A percentile compares a stretch with the other conserved stretches of the same genome.
Conservation (phyloP, 2,888 invertebrate species). For the Pristionchus maxplancki region DNA sequence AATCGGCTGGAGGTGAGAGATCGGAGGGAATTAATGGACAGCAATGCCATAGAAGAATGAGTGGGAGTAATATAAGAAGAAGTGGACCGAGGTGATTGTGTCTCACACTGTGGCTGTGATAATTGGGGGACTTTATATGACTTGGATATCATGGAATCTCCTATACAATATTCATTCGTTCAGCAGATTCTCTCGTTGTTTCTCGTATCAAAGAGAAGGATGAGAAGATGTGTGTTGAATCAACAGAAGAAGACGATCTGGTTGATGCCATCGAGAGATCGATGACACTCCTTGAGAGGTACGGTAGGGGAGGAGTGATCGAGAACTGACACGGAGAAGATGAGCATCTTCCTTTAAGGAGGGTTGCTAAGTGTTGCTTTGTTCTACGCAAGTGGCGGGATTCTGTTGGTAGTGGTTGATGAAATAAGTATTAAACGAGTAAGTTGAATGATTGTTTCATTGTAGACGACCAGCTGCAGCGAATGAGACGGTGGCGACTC, state of each 20-base stretch:
- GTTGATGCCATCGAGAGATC: neutral
- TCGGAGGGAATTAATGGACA: too few relatives aligned
- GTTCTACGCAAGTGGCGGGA: too few relatives aligned
- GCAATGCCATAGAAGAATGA: too few relatives aligned
- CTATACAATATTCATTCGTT: neutral
- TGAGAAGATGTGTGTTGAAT: neutral
- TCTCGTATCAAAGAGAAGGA: neutral
- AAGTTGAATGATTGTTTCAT: neutral
- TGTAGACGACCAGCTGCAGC: neutral
- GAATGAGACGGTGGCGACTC: slow-evolving; percentile 5
- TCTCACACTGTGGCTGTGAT: too few relatives aligned
- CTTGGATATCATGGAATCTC: too few relatives aligned
- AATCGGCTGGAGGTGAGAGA: neutral
- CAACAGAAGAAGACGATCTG: neutral
- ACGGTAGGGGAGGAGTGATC: neutral
- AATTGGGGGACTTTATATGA: too few relatives aligned
- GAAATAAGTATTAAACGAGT: too few relatives aligned
- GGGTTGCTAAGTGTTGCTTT: too few relatives aligned
- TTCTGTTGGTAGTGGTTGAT: too few relatives aligned
- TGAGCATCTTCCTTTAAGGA: too few relatives aligned
- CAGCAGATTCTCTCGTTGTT: neutral
- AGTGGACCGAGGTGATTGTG: too few relatives aligned
- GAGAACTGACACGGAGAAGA: neutral
- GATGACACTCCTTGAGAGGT: slow-evolving; percentile 10
- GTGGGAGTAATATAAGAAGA: too few relatives aligned